Base-by-base conservation (phyloP, 1,140 invertebrate species). In the Drosophila lowei region DNA sequence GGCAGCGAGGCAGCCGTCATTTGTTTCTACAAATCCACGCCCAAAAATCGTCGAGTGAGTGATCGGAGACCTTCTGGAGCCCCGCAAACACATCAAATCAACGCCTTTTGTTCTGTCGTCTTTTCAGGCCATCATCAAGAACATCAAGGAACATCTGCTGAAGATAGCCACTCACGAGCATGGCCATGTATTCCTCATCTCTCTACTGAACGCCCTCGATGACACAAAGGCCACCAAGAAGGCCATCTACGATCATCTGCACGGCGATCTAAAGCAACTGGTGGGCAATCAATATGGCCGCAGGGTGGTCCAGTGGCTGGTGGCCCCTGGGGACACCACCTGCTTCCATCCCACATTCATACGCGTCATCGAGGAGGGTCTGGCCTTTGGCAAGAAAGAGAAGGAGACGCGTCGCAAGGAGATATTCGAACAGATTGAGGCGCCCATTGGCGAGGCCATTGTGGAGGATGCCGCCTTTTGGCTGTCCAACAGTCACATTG, bases 201-300 rank as follows among this genome's bases (percentile, higher is more conserved):
- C 96, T 1, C 93, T 99, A 48, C 95, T 99, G 71, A 97, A 99
- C 90, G 93, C 94, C n/a, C 95, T 98, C 1, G 98, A 99, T 92
- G 98, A 99, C 80, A 99, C 98, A 2, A 95, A 97, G 49, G 92
- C 99, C 0, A 93, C 98, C 18, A 96, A 96, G 72, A 98, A 99
- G 92, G 94, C 95, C 11, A 94, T 97, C 46, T 92, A 97, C 16
- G 92, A 95, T 54, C 95, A 97, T 80, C 91, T 99, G 49, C 91
- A 96, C 25, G 94, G 93, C 6, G 94, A 96, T 83, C 77, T 97
- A 0, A 92, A 94, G 44, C 94, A 95, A 21, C 92, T 99, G 21
- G 94, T 94, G 0, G 86, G 92, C 28, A 94, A 96, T 90, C 95
- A 96, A 86, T 94, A 94, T 92, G 96, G 96, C 4, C 94, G 93